Percentiles rank a stretch among this genome's conserved stretches.
phyloP scores from a whole-genome alignment of 2,113 vertebrate genomes.

The Spizaetus ornatus region DNA sequence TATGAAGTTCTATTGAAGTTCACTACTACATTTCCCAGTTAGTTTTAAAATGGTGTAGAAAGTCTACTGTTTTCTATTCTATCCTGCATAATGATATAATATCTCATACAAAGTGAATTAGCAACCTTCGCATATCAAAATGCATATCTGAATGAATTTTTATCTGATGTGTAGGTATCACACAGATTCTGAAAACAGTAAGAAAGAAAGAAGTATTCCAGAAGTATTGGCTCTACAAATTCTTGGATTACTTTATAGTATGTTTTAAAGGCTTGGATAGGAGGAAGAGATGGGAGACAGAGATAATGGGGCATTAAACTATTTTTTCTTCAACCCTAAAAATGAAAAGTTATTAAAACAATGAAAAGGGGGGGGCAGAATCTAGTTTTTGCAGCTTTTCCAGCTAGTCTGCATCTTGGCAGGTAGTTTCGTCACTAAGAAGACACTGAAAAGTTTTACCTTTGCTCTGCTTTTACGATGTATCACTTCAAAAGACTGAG shows the following conservation, averaged over 20 bases:
- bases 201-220: not conserved
- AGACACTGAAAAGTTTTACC: not conserved
- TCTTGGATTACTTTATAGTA: not conserved
- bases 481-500: not conserved
- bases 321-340: not conserved
- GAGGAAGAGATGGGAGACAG: not conserved
- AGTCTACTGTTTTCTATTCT: not conserved
- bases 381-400: constrained; percentile 3
- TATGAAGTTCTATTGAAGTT: not conserved
- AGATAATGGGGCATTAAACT: not conserved
- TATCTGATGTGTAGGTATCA: not conserved
- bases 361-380: rapidly evolving
- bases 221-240: not conserved
- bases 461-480: not conserved
- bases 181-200: not conserved
- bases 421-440: not conserved
- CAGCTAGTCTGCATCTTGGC: not conserved
- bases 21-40: not conserved
- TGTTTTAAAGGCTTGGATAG: not conserved
- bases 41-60: not conserved
- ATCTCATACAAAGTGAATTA: not conserved
- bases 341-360: not conserved
- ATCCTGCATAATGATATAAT: not conserved
- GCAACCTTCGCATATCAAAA: not conserved
- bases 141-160: not conserved